phyloP scores from a whole-genome alignment of 2,113 vertebrate genomes.

The Notarius quadriscutis region DNA sequence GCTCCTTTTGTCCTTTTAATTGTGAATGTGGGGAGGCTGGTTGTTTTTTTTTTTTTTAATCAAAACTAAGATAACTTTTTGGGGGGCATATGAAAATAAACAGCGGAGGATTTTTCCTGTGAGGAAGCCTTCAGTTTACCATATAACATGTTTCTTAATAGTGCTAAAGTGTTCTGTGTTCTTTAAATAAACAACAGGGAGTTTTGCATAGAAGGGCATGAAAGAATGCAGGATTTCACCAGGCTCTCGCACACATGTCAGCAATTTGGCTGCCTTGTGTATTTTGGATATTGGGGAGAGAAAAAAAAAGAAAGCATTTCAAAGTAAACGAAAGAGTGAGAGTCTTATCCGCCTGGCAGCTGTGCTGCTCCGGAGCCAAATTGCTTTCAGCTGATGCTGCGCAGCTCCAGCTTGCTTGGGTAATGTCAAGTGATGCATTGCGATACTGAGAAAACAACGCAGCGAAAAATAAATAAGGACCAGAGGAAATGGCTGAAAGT shows the following conservation, averaged over 20 bases:
- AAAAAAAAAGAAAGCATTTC: conserved; percentile 84
- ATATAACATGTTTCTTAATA: conserved; percentile 86
- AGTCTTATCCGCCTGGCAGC: conserved; percentile 92
- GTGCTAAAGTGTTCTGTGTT: conserved; percentile 91
- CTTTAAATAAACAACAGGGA: conserved; percentile 93
- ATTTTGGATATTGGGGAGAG: conserved; percentile 87
- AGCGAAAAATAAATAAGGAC: conserved; percentile 76
- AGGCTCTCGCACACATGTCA: conserved; percentile 90
- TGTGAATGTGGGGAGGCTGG: conserved; percentile 69
- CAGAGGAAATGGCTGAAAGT: conserved; percentile 72
- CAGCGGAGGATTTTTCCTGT: conserved; percentile 77
- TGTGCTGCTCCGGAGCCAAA: conserved; percentile 86
- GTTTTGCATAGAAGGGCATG: conserved; percentile 87
- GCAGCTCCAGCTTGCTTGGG: conserved; percentile 85
- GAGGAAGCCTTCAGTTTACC: conserved; percentile 84
- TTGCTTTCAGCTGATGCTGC: conserved; percentile 96
- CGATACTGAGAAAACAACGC: conserved; percentile 81
- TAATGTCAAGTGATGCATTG: conserved; percentile 86
- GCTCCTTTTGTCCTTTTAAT: conserved; percentile 58
- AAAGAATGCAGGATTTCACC: conserved; percentile 88
- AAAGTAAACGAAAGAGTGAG: conserved; percentile 95
- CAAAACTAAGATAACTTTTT: conserved; percentile 80
- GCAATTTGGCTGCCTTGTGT: conserved; percentile 97
- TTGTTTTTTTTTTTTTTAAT: conserved; percentile 72
- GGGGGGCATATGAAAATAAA: conserved; percentile 78